Conservation (phyloP, 2,113 vertebrate species). For the Stigmatopora nigra region DNA sequence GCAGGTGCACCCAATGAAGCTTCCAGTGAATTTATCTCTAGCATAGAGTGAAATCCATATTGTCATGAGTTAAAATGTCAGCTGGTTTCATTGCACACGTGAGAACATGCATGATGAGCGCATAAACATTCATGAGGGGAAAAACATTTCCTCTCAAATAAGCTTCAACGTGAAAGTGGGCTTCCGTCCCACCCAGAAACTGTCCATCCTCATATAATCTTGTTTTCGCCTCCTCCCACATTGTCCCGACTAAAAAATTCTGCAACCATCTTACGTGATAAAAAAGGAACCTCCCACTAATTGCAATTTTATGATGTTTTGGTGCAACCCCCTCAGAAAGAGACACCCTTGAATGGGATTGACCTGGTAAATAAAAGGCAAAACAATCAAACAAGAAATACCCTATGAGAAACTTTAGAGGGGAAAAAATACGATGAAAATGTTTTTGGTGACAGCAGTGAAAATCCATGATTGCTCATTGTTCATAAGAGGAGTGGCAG, state of each 20-base stretch:
- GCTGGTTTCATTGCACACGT: constrained; percentile 57
- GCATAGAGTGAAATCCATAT: constrained; percentile 26
- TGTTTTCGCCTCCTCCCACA: too few species aligned
- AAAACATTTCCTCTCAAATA: constrained; percentile 31
- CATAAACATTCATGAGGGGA: constrained; percentile 55
- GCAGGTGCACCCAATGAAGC: background rate
- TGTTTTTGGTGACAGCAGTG: constrained; percentile 55
- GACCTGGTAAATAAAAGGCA: too few species aligned
- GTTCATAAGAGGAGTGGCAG: constrained; percentile 22
- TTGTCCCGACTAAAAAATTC: too few species aligned
- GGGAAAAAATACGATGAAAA: constrained; percentile 33
- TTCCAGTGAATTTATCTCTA: constrained; percentile 15
- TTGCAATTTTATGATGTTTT: too few species aligned
- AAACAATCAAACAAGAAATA: background rate
- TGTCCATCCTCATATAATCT: too few species aligned
- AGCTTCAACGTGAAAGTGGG: constrained; percentile 56
- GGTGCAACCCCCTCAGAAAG: too few species aligned
- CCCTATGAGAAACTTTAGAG: constrained; percentile 7
- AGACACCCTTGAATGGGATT: too few species aligned
- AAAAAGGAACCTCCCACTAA: too few species aligned
- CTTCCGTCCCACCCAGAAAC: background rate
- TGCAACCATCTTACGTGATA: too few species aligned
- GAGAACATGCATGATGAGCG: constrained; percentile 57
- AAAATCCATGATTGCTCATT: constrained; percentile 26
- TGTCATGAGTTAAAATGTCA: constrained; percentile 41